A percentile compares a stretch with the other conserved stretches of the same genome.
Evolutionary conservation across 1,140 invertebrate species (phyloP).

Genomic region (Sycophila sp.): DNA sequence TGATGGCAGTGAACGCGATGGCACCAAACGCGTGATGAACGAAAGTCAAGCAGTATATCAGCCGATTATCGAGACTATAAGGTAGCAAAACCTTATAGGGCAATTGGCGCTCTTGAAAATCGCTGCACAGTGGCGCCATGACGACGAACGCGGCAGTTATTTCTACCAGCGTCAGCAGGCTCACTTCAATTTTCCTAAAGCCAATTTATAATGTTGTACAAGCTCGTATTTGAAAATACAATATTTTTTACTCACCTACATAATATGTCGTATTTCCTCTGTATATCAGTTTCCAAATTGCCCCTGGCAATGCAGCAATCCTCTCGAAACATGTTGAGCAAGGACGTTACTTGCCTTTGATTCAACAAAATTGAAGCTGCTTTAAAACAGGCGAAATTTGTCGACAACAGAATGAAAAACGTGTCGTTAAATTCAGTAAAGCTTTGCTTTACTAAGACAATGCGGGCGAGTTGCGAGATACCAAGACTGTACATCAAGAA

Average conservation of each 20-base stretch:
- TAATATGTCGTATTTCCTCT: not conserved
- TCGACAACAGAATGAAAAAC: slow-evolving; percentile 18
- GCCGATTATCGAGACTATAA: not conserved
- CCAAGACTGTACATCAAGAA: not conserved
- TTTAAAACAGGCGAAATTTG: slow-evolving; percentile 14
- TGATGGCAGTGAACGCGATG: not conserved
- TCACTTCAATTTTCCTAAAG: not conserved
- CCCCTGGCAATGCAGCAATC: not conserved
- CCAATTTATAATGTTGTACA: not conserved
- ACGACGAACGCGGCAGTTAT: not conserved
- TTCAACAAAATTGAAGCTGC: not conserved
- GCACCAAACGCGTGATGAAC: slow-evolving; percentile 6
- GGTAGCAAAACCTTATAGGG: slow-evolving; percentile 24
- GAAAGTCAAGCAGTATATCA: slow-evolving; percentile 5
- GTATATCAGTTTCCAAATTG: not conserved
- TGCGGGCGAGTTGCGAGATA: not conserved
- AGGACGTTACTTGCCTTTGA: not conserved
- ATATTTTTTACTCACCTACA: slow-evolving; percentile 28
- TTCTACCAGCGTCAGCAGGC: not conserved
- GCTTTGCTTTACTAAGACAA: not conserved
- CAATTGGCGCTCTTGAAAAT: not conserved
- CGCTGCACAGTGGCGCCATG: not conserved
- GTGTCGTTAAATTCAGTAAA: slow-evolving; percentile 19
- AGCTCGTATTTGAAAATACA: too few relatives aligned
- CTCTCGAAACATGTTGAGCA: slow-evolving; percentile 5